A percentile compares a stretch with the other conserved stretches of the same genome.
These are phyloP conservation scores for Cinclus mexicanus DNA, from an alignment of 2,113 vertebrate species.

Conservation along the genomic window DNA sequence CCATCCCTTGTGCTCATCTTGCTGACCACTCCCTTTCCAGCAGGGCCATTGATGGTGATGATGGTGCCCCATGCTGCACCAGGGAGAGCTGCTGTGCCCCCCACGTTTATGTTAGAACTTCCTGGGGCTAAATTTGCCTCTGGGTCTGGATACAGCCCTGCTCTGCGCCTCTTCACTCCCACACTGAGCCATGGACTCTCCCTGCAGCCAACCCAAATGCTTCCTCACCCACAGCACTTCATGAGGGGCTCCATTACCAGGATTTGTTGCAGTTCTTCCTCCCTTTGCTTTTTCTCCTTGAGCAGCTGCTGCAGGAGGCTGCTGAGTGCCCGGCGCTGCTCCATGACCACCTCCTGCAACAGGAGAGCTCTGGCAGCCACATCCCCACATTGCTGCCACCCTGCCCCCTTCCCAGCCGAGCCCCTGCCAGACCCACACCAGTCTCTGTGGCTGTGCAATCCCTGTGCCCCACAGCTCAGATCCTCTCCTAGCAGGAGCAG, in stretches of 20 bases:
- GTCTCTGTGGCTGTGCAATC: neutral
- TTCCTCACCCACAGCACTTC: neutral
- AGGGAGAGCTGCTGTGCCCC: neutral
- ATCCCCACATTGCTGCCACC: neutral
- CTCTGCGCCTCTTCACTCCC: neutral
- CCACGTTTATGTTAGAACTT: rapidly evolving
- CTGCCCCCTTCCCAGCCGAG: neutral
- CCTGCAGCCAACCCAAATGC: neutral
- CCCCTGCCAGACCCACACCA: neutral
- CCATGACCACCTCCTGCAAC: slow-evolving; percentile 82
- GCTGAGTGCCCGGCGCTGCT: slow-evolving; percentile 83
- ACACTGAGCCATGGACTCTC: rapidly evolving
- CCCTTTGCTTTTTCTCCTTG: slow-evolving; percentile 90
- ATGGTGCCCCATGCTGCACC: neutral
- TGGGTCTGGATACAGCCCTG: neutral
- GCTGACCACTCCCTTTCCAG: neutral
- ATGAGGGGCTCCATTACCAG: slow-evolving; percentile 76
- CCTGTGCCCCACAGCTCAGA: neutral
- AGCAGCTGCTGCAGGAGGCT: slow-evolving; percentile 90
- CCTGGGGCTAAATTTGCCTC: neutral
- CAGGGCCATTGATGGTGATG: rapidly evolving
- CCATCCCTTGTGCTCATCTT: neutral
- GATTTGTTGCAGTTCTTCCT: slow-evolving; percentile 85
- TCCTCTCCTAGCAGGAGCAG: neutral
- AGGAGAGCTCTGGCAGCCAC: neutral